Conservation (phyloP, 1,140 invertebrate species). For the Drosophila hydei region DNA sequence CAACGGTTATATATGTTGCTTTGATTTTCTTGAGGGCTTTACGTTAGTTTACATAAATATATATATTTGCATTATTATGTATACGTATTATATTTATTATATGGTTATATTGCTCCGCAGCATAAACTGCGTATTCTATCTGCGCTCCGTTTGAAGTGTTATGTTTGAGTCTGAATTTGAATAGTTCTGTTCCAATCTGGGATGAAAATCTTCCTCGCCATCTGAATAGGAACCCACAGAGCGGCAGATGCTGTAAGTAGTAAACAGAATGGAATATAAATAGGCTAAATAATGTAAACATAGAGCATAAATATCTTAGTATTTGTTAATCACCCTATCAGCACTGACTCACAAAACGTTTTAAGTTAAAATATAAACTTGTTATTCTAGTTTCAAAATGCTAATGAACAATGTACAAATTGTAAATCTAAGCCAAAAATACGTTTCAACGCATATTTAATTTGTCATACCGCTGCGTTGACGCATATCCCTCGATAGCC, state of each 20-base stretch:
- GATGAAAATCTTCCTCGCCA: slow-evolving; percentile 68
- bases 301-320: too few species aligned
- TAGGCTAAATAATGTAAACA: background rate
- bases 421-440: too few species aligned
- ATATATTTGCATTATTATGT: slow-evolving; percentile 42
- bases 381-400: too few species aligned
- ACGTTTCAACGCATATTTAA: too few species aligned
- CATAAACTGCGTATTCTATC: slow-evolving; percentile 38
- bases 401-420: too few species aligned
- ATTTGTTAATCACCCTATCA: too few species aligned
- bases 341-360: too few species aligned
- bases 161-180: slow-evolving; percentile 80
- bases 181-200: slow-evolving; percentile 61
- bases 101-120: slow-evolving; percentile 36
- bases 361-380: too few species aligned
- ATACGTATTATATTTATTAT: slow-evolving; percentile 40
- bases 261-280: background rate
- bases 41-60: slow-evolving; percentile 48
- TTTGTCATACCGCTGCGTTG: slow-evolving; percentile 65
- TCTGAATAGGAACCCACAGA: slow-evolving; percentile 81
- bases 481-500: slow-evolving; percentile 67
- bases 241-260: slow-evolving; percentile 61
- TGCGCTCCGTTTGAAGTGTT: slow-evolving; percentile 65
- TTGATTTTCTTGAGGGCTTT: slow-evolving; percentile 2
- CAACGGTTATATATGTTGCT: slow-evolving; percentile 19